These are phyloP conservation scores for Pangasianodon gigas DNA, from an alignment of 2,113 vertebrate genomes.

Conservation along the genomic window DNA sequence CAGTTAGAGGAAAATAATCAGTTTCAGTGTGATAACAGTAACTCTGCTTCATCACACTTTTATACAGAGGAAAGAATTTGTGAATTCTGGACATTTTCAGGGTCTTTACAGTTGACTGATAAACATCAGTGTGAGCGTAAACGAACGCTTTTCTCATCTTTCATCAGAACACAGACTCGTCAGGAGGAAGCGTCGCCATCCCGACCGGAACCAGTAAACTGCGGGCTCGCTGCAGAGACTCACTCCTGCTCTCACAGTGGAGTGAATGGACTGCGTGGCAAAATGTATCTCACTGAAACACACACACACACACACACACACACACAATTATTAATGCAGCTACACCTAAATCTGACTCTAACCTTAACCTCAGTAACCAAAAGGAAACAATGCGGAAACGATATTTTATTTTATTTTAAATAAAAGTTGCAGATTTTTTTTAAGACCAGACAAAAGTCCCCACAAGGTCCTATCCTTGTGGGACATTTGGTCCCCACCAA, in stretches of 20 bases:
- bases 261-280: constrained; percentile 74
- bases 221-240: constrained; percentile 72
- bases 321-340: neutral
- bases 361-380: too few species aligned
- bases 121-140: neutral
- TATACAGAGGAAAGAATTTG: neutral
- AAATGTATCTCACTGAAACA: constrained; percentile 68
- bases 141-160: neutral
- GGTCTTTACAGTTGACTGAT: neutral
- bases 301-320: neutral
- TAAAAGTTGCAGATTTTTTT: neutral
- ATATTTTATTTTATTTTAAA: neutral
- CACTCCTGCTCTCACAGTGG: constrained; percentile 68
- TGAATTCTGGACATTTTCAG: neutral
- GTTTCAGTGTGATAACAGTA: neutral
- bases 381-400: too few species aligned
- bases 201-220: constrained; percentile 61
- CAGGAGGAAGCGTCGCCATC: constrained; percentile 50
- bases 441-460: too few species aligned
- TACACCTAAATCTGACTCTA: too few species aligned
- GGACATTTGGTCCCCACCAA: too few species aligned
- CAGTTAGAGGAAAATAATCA: neutral
- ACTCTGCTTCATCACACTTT: neutral
- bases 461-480: too few species aligned
- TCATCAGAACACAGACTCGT: neutral